Base-by-base conservation (phyloP, 2,888 invertebrate genomes). In the Heliconius ismenius region DNA sequence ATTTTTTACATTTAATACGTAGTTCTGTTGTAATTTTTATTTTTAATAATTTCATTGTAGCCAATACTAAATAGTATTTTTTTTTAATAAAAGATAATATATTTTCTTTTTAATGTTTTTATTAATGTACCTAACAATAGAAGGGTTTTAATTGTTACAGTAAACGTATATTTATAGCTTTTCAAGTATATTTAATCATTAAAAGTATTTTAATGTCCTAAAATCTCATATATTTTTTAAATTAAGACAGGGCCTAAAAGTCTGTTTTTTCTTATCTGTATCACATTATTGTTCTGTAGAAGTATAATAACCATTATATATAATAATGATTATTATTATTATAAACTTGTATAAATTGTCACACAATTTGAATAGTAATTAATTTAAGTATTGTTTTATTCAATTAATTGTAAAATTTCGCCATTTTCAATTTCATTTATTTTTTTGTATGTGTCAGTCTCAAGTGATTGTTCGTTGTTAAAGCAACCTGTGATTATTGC, bases 401-500 rank as follows among this genome's bases (percentile, higher is more conserved):
- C 18, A 58, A n/a, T 58, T 58, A 58, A 58, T 11, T 58, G 58
- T 58, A n/a, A 58, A 58, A 18, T 32, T 64, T 18, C 3, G 21
- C 3, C 7, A 18, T 63, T 64, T 64, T 21, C 3, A 64, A 32
- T 32, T 64, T 36, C 2, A 4, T 65, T 11, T 36, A 36, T 24
- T 13, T 36, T 39, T 39, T 67, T 24, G 6, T 13, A n/a, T 65
- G 24, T 32, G 28, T 54, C 21, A 32, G 21, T 36, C 15, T 11
- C 49, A 24, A 75, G 9, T 62, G 21, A 69, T 60, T 36, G 24
- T 36, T 62, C 54, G 21, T 21, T 68, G 32, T 62, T 54, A 68
- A 64, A 54, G 15, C 18, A 68, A 74, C 36, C 74, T 78, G 74
- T 78, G 74, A 74, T 63, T 62, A 74, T 73, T 63, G 70, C 54